A percentile compares a stretch with the other conserved stretches of the same genome.
Conservation (phyloP, 2,797 vertebrate genomes). For the Falco columbarius region DNA sequence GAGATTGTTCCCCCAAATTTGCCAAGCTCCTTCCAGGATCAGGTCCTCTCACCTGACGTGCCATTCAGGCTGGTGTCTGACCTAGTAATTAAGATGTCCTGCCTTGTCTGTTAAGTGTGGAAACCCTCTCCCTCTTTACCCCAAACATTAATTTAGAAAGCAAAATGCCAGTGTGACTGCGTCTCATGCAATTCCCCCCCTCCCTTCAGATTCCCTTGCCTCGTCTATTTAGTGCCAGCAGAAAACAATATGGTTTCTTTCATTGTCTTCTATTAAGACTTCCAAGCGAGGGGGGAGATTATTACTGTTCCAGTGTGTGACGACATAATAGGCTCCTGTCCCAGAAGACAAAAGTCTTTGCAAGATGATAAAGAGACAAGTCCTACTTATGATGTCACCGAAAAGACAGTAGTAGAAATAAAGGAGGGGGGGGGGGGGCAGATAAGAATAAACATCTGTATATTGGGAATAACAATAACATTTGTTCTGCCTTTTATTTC, state of each 20-base stretch:
- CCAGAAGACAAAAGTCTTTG: constrained; percentile 77
- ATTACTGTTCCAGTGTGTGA: constrained; percentile 71
- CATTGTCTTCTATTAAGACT: constrained; percentile 67
- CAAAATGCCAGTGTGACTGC: constrained; percentile 26
- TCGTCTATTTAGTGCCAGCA: constrained; percentile 67
- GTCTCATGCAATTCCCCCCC: neutral
- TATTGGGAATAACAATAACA: constrained; percentile 68
- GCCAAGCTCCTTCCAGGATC: constrained; percentile 15
- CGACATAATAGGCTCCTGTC: constrained; percentile 83
- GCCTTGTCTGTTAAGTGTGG: constrained; percentile 32
- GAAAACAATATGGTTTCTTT: constrained; percentile 46
- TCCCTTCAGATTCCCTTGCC: constrained; percentile 54
- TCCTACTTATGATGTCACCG: constrained; percentile 78
- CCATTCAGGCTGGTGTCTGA: constrained; percentile 45
- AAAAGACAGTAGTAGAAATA: constrained; percentile 74
- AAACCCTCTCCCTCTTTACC: constrained; percentile 45
- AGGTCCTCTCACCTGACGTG: constrained; percentile 30
- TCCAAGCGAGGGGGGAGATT: constrained; percentile 53
- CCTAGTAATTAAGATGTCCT: constrained; percentile 56
- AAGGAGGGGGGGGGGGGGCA: neutral
- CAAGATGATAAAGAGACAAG: constrained; percentile 71
- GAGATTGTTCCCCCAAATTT: neutral
- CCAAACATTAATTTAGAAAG: constrained; percentile 46
- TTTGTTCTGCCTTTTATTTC: constrained; percentile 61
- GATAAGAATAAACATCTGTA: constrained; percentile 75